Percentiles rank a stretch among this genome's conserved stretches.
Evolutionary conservation across 2,888 invertebrate species (phyloP).

Genomic region (Drosophila siamana): DNA sequence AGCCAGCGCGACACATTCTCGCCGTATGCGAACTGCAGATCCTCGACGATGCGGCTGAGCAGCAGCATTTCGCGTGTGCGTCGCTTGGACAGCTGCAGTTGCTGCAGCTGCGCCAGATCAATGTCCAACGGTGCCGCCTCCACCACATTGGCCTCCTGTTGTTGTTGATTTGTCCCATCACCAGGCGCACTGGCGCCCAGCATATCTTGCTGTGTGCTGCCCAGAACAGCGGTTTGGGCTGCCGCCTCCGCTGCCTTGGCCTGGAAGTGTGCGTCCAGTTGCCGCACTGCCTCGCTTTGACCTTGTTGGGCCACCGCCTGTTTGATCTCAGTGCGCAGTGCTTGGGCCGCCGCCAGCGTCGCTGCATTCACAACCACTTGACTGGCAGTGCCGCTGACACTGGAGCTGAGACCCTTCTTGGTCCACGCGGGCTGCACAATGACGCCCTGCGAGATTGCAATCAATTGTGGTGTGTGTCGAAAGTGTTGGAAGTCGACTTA

Average conservation of each 20-base stretch:
- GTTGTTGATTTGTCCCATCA: too few species aligned
- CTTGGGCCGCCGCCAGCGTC: constrained; percentile 47
- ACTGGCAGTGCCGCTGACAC: constrained; percentile 10
- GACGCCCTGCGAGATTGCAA: constrained; percentile 50
- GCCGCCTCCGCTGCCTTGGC: background rate
- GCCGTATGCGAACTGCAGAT: constrained; percentile 74
- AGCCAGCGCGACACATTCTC: constrained; percentile 80
- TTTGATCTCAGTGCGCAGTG: constrained; percentile 57
- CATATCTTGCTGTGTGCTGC: constrained; percentile 27
- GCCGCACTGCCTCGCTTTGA: constrained; percentile 31
- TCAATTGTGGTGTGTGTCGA: background rate
- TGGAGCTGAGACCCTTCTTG: constrained; percentile 14
- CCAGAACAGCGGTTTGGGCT: background rate
- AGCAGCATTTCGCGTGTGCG: constrained; percentile 81
- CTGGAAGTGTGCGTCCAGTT: constrained; percentile 49
- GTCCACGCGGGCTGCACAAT: constrained; percentile 83
- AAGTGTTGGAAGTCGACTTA: constrained; percentile 3
- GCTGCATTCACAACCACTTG: constrained; percentile 72
- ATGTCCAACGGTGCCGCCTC: constrained; percentile 58
- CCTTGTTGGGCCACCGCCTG: constrained; percentile 56
- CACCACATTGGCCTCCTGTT: constrained; percentile 69
- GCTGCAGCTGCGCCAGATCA: constrained; percentile 73
- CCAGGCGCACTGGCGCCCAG: constrained; percentile 39
- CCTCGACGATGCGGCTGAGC: constrained; percentile 80
- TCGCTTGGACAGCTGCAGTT: constrained; percentile 72